phyloP scores from a whole-genome alignment of 2,113 vertebrate genomes.

The Todiramphus saurophagus region DNA sequence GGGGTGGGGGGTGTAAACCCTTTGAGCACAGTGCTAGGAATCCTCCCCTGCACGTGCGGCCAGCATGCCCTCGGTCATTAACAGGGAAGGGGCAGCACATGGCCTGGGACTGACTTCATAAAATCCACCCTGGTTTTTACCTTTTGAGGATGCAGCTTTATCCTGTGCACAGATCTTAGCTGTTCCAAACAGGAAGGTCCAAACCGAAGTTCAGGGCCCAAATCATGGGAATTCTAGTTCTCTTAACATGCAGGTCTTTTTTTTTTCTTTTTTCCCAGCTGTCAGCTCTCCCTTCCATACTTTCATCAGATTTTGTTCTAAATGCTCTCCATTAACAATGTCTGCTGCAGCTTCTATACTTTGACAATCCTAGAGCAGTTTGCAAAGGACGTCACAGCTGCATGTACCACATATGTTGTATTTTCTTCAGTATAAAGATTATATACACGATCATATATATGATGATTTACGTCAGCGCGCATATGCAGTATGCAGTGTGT shows the following conservation, averaged over 20 bases:
- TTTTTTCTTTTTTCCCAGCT: background rate
- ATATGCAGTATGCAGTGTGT: background rate
- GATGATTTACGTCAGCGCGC: accelerated
- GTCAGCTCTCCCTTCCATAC: background rate
- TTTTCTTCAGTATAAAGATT: background rate
- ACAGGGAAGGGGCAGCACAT: background rate
- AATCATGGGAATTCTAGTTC: background rate
- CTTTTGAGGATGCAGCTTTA: background rate
- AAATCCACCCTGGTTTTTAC: background rate
- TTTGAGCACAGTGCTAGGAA: background rate
- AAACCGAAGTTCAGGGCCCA: background rate
- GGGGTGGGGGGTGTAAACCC: too few relatives aligned
- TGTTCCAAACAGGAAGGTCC: background rate
- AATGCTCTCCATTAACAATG: background rate
- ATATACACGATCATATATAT: too few relatives aligned
- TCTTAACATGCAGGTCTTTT: background rate
- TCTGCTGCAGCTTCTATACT: background rate
- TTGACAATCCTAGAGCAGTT: background rate
- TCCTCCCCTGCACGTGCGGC: background rate
- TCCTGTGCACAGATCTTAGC: background rate
- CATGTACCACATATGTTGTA: background rate
- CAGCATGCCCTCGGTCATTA: accelerated
- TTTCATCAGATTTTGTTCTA: background rate
- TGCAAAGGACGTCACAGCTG: background rate
- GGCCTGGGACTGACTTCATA: background rate